Conservation (phyloP, 2,113 vertebrate genomes). For the Ramphastos sulfuratus region DNA sequence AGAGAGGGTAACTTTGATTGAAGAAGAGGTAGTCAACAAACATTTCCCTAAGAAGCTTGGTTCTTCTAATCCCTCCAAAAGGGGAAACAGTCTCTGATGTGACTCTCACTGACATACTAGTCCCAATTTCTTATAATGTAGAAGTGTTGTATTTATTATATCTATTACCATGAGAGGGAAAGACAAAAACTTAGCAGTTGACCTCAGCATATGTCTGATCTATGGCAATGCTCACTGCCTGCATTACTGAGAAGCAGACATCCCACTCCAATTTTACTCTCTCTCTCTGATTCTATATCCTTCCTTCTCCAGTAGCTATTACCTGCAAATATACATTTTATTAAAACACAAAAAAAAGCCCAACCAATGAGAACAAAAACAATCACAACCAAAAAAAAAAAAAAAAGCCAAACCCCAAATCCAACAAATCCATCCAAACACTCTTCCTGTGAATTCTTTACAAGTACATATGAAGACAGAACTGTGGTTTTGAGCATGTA, state of each 20-base stretch:
- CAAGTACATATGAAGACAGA: too few species aligned
- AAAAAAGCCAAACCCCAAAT: too few species aligned
- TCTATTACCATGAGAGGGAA: neutral
- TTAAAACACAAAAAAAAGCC: neutral
- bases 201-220: neutral
- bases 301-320: neutral
- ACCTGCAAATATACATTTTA: rapidly evolving
- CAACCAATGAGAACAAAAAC: too few species aligned
- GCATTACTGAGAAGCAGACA: neutral
- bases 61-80: neutral
- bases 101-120: neutral
- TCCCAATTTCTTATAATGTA: neutral
- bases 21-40: neutral
- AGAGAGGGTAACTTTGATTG: neutral
- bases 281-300: neutral
- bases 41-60: neutral
- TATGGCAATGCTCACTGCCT: neutral
- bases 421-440: too few species aligned
- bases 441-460: too few species aligned
- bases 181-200: neutral
- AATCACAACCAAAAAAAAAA: too few species aligned
- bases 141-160: neutral
- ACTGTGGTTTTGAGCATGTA: too few species aligned
- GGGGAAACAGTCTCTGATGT: neutral
- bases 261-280: neutral